Evolutionary conservation across 2,797 vertebrate species (phyloP), one percentile per base, ranked within the genome.

Genomic region (Oophaga sylvatica): DNA sequence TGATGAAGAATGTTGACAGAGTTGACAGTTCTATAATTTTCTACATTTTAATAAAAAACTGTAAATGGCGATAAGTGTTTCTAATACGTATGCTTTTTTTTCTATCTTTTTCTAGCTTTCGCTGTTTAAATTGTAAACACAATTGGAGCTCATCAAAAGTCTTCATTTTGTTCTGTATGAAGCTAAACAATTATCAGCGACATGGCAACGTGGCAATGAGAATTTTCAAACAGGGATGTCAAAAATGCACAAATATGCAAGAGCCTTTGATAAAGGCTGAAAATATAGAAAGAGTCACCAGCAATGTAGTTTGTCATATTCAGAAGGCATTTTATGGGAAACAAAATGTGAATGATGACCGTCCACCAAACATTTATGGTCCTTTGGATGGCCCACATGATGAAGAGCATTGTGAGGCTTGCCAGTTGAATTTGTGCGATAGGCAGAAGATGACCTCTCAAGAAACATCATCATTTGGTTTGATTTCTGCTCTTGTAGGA

Each of bases 141-240:
- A 80, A 77, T 65, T 94, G 93, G 92, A 90, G 89, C 63, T 94
- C 92, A 0, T 87, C 90, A 26, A 89, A 91, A 60, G 59, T 92
- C 20, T 89, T 91, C 73, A 91, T 93, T 83, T 89, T 93, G 22
- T 94, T 94, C 90, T 91, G 91, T 75, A 90, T 94, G 90, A 17
- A 87, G 56, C 90, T 91, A 88, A 90, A 92, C 29, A 62, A 53
- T 20, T 12, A 16, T 80, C 85, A 62, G 86, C 85, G 88, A 0
- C 79, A 78, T 0, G 92, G 93, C 12, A 88, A 62, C 0, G 92
- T 94, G 77, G 91, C 90, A 71, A 93, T 93, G 92, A 91, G 91
- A 1, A 84, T 91, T 31, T 93, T 91, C 77, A 90, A 90, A 80
- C 93, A 94, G 90, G 73, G 89, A 17, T 94, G 93, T 87, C 87